Base-by-base conservation (phyloP, 1,140 invertebrate species). In the Zaprionus africanus region DNA sequence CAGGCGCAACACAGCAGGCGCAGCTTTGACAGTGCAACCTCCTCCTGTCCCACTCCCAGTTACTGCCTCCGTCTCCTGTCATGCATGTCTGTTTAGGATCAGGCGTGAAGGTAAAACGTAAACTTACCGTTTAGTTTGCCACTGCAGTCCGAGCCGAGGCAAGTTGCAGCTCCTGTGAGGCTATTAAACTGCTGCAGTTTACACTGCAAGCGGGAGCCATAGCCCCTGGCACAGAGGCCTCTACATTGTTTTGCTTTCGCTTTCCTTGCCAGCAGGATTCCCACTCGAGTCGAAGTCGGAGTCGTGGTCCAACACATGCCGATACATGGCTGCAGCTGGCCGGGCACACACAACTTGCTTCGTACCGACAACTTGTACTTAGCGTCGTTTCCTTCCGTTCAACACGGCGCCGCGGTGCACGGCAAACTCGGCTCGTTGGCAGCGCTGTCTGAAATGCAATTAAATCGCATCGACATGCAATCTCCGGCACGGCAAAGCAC, bases 381-480 rank as follows among this genome's bases (percentile, higher is more conserved):
- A 83, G 80, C 61, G 77, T 54, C 69, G 74, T 78, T 87, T 87
- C 84, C 84, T 88, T 87, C 83, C 84, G 84, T 41, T 66, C 61
- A 78, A 87, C 81, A 84, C 72, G 74, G 63, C 41, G 56, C 66
- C 80, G 81, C 76, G 74, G 56, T 36, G 56, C 69, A 65, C 67
- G 41, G 62, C 62, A 38, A 64, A 69, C 80, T 17, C 41, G 78
- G 66, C 81, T 88, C 78, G 83, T 88, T 82, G 81, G 77, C 83
- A 88, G 83, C 54, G 78, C 74, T 87, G 81, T 87, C 81, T 88
- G 84, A 90, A 87, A 87, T 87, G 84, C 84, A 87, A 87, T 87
- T 87, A 87, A 87, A 78, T 87, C 78, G 78, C 84, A 88, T 87
- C 85, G 84, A 87, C 84, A 87, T 87, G 84, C 84, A 87, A 87